phyloP scores from a whole-genome alignment of 2,888 invertebrate species.

The Teleogryllus oceanicus region DNA sequence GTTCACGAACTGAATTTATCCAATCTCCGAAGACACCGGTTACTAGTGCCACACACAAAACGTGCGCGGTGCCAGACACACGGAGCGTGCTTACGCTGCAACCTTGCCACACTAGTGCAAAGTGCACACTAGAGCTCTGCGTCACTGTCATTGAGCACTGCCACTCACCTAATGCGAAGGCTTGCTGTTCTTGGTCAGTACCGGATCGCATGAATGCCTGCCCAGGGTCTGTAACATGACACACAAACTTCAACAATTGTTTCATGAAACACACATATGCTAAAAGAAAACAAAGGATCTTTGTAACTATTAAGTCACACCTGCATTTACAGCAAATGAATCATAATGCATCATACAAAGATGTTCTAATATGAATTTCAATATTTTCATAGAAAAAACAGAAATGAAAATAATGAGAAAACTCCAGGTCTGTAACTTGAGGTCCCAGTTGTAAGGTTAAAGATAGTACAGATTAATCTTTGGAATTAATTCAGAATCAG shows the following conservation, averaged over 20 bases:
- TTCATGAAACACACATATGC: not conserved
- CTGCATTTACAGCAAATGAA: no score
- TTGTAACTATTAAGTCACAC: not conserved
- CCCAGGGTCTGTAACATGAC: constrained; percentile 30
- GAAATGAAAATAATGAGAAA: no score
- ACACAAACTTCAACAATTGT: not conserved
- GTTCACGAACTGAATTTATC: no score
- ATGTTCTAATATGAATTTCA: no score
- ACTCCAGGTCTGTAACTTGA: no score
- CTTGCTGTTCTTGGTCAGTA: constrained; percentile 31
- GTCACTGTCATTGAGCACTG: not conserved
- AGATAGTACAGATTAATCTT: no score
- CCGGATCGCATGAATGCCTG: constrained; percentile 33
- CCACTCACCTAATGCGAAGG: constrained; percentile 35
- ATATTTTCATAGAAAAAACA: no score
- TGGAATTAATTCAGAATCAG: no score
- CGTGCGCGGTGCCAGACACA: not conserved
- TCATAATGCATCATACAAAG: no score
- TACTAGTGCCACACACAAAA: constrained; percentile 2
- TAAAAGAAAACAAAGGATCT: not conserved
- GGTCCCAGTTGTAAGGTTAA: no score
- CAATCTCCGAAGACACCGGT: not conserved
- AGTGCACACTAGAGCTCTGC: not conserved
- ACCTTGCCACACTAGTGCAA: constrained; percentile 18
- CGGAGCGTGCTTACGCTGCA: not conserved